Conservation (phyloP, 2,797 vertebrate species). For the Lithobates pipiens region DNA sequence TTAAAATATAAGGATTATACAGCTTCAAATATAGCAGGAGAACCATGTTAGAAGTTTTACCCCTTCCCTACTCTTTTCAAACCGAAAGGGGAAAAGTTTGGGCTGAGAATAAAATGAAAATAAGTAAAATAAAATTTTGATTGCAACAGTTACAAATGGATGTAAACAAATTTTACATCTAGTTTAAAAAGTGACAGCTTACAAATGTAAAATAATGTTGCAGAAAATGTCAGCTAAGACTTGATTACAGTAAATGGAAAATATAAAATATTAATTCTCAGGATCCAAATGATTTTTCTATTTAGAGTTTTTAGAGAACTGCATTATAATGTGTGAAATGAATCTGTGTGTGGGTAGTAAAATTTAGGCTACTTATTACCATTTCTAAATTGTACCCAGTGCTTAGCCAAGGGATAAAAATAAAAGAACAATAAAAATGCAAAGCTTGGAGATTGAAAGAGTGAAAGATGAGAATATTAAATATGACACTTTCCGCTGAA, state of each 20-base stretch:
- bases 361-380: conserved; percentile 42
- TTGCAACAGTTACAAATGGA: neutral
- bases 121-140: too few relatives aligned
- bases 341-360: conserved; percentile 42
- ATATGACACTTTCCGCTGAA: conserved; percentile 26
- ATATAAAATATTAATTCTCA: conserved; percentile 33
- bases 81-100: too few relatives aligned
- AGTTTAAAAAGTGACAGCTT: conserved; percentile 9
- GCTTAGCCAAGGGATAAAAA: conserved; percentile 49
- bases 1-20: too few relatives aligned
- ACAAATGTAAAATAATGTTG: conserved; percentile 13
- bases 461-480: conserved; percentile 49
- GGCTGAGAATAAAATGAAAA: too few relatives aligned
- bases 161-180: neutral
- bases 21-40: too few relatives aligned
- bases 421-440: conserved; percentile 59
- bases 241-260: conserved; percentile 1
- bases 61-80: too few relatives aligned
- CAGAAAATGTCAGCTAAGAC: neutral
- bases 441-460: conserved; percentile 47
- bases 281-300: conserved; percentile 31
- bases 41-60: too few relatives aligned
- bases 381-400: conserved; percentile 51
- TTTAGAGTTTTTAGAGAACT: neutral
- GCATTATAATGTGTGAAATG: conserved; percentile 46